Evolutionary conservation across 2,888 invertebrate genomes (phyloP), one percentile per base, ranked within the genome.

Genomic region (Thera britannica): DNA sequence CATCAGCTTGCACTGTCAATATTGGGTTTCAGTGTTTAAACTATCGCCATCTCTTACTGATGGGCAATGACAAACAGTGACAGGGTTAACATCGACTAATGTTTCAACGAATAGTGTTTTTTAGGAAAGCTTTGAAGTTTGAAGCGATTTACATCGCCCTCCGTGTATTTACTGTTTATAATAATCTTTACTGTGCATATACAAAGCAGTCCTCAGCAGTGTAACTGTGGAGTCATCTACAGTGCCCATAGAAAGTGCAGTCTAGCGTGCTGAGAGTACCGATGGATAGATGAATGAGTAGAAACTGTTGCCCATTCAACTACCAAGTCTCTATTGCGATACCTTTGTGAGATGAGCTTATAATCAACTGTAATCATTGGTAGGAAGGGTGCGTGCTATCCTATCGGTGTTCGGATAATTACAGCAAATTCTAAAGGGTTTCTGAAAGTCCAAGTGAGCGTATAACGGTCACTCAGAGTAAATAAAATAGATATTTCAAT

Each of bases 301-400:
- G 54, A 56, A 58, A 57, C 61, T 58, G 61, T 60, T 57, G 61
- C 54, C 57, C 57, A 48, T 58, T 61, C 59, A 60, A 38, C 23
- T 49, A 48, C 60, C 49, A 68, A 68, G 57, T 68, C 58, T 58
- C 23, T 36, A 58, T 62, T 62, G 60, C 38, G 54, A 58, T 61
- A 62, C 67, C 62, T 67, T 58, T 54, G 62, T 61, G 36, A 58
- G 63, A 59, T 48, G 36, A 58, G 54, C 65, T 54, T 55, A 57
- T 60, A 44, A 51, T 35, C 48, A 23, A 23, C 35, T 48, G 58
- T 41, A 59, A 59, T 55, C 60, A 41, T 36, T 23, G 23, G 52
- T 46, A 7, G 44, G 8, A 44, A 44, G 44, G 44, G 9, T 46
- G 9, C 8, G 9, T 46, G 44, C 9, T 46, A 46, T 46, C 44